phyloP scores from a whole-genome alignment of 2,888 invertebrate species.

The Torymus auratus region DNA sequence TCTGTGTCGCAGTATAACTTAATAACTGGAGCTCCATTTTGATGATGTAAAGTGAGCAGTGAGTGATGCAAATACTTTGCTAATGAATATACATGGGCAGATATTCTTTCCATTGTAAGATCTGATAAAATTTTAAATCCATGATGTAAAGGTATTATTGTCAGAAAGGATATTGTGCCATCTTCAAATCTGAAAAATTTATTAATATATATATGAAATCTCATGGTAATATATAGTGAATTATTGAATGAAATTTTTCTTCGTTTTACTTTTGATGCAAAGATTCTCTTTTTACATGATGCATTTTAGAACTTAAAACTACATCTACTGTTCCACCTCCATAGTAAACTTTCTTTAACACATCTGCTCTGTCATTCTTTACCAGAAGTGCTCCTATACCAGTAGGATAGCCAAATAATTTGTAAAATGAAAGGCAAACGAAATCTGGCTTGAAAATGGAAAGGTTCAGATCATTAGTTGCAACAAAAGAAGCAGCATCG shows the following conservation, averaged over 20 bases:
- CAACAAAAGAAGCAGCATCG: slow-evolving; percentile 91
- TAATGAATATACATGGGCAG: slow-evolving; percentile 85
- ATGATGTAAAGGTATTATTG: slow-evolving; percentile 88
- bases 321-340: slow-evolving; percentile 97
- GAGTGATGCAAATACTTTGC: slow-evolving; percentile 85
- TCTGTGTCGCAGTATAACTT: slow-evolving; percentile 86
- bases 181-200: slow-evolving; percentile 88
- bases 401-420: slow-evolving; percentile 97
- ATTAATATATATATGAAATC: slow-evolving; percentile 33
- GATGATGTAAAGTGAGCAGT: slow-evolving; percentile 82
- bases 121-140: slow-evolving; percentile 86
- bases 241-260: neutral
- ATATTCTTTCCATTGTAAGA: slow-evolving; percentile 81
- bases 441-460: slow-evolving; percentile 88
- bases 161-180: slow-evolving; percentile 92
- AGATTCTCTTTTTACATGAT: slow-evolving; percentile 83
- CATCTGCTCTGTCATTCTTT: slow-evolving; percentile 80
- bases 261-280: slow-evolving; percentile 84
- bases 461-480: slow-evolving; percentile 88
- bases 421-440: slow-evolving; percentile 95
- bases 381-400: slow-evolving; percentile 94
- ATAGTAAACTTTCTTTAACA: slow-evolving; percentile 87
- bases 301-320: slow-evolving; percentile 84
- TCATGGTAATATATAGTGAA: too few species aligned
- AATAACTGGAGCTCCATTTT: slow-evolving; percentile 84